Evolutionary conservation across 2,113 vertebrate species (phyloP), one percentile per base, ranked within the genome.

Genomic region (Menidia beryllina): DNA sequence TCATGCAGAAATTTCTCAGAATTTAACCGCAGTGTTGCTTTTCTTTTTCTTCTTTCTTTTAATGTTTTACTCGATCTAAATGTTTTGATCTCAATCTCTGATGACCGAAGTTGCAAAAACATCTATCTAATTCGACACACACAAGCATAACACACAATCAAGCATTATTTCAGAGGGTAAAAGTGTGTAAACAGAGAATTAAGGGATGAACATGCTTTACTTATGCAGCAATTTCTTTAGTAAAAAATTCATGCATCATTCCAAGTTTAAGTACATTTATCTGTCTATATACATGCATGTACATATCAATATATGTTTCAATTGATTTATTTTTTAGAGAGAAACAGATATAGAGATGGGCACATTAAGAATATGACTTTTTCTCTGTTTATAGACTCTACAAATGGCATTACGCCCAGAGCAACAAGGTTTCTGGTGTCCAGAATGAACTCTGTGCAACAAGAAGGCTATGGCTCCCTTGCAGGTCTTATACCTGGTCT

Each of bases 401-500:
- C 95, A 79, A 95, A 96, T 36, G 96, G 95, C 36, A 93, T 97
- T 60, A 93, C 93, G 5, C 94, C 95, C 0, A 91, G 95, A 64
- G 91, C 94, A 24, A 92, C 94, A 83, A 95, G 95, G 27, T 97
- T 95, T 12, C 93, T 97, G 53, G 90, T 95, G 38, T 98, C 97
- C 0, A 96, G 95, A 90, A 96, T 93, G 23, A 95, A 93, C 77
- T 84, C 75, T 0, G 79, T 74, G 15, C 71, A 79, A 14, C 95
- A 95, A 48, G 94, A 96, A 48, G 93, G 92, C 55, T 97, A 97
- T 0, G 93, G 96, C 2, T 96, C 94, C 75, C 89, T 99, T 36
- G 95, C 96, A 23, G 94, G 96, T 60, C 97, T 97, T 17, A 96
- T 99, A 72, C 98, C 98, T 4, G 95, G 94, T 36, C 91, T 99